These are phyloP conservation scores for Mastigias papua DNA, from an alignment of 30 jellyfish, hydroid and myxozoan genomes.

Conservation along the genomic window DNA sequence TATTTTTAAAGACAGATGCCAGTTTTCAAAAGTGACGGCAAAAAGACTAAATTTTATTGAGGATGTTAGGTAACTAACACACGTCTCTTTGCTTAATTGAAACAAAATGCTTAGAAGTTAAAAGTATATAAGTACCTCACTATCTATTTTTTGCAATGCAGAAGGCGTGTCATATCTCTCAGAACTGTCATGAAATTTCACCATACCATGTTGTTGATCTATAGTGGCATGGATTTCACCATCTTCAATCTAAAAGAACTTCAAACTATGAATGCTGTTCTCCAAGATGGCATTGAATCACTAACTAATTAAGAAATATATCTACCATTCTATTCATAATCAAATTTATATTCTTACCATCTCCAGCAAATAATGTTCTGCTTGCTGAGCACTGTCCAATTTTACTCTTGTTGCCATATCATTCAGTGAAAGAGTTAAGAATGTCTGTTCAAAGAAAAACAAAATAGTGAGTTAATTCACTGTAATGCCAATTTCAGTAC, in stretches of 20 bases:
- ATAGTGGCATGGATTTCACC: slow-evolving; percentile 96
- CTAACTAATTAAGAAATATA: no score
- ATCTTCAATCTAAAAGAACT: slow-evolving; percentile 88
- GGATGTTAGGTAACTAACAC: no score
- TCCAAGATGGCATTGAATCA: no score
- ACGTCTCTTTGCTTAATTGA: no score
- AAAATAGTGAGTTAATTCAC: no score
- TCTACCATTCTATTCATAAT: no score
- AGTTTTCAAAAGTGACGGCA: no score
- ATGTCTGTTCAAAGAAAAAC: slow-evolving; percentile 56
- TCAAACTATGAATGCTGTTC: neutral
- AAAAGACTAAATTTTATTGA: no score
- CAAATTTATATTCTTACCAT: slow-evolving; percentile 94
- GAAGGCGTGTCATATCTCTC: slow-evolving; percentile 81
- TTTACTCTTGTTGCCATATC: slow-evolving; percentile 97
- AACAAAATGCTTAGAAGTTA: neutral
- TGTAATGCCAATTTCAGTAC: no score
- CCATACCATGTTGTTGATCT: slow-evolving; percentile 92
- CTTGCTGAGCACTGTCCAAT: slow-evolving; percentile 84
- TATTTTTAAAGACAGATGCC: no score
- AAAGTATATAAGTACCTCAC: slow-evolving; percentile 62
- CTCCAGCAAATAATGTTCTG: slow-evolving; percentile 85
- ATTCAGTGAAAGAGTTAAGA: slow-evolving; percentile 85
- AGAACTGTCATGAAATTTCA: slow-evolving; percentile 88
- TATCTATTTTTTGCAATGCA: slow-evolving; percentile 73